phyloP scores from a whole-genome alignment of 2,113 vertebrate genomes.

The Balaenoptera acutorostrata region DNA sequence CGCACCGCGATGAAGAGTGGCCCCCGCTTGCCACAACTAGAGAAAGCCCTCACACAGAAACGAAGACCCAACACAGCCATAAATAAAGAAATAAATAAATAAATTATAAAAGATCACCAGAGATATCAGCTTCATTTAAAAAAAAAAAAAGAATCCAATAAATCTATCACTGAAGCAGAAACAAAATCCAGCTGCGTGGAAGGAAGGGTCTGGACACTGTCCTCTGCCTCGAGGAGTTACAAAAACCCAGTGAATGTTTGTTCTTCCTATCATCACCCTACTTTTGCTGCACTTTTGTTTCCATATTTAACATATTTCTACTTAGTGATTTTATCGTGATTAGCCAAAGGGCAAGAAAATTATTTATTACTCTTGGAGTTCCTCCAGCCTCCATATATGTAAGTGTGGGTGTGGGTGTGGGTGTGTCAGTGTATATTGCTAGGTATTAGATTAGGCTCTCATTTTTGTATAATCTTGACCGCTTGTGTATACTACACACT shows the following conservation, averaged over 20 bases:
- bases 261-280: fast-evolving
- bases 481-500: background rate
- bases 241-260: fast-evolving
- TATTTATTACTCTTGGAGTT: background rate
- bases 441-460: background rate
- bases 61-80: no score
- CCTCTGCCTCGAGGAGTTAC: background rate
- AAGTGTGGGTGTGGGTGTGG: no score
- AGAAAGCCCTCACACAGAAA: no score
- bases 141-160: background rate
- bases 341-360: background rate
- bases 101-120: no score
- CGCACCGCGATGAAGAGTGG: no score
- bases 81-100: no score
- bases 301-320: background rate
- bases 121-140: no score
- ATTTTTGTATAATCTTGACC: background rate
- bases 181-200: background rate
- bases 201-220: background rate
- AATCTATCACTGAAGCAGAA: background rate
- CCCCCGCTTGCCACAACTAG: no score
- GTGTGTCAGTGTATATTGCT: background rate
- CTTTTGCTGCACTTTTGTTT: background rate
- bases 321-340: background rate
- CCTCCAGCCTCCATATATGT: background rate